Conservation (phyloP, 2,797 vertebrate genomes). For the Nyctibius grandis region DNA sequence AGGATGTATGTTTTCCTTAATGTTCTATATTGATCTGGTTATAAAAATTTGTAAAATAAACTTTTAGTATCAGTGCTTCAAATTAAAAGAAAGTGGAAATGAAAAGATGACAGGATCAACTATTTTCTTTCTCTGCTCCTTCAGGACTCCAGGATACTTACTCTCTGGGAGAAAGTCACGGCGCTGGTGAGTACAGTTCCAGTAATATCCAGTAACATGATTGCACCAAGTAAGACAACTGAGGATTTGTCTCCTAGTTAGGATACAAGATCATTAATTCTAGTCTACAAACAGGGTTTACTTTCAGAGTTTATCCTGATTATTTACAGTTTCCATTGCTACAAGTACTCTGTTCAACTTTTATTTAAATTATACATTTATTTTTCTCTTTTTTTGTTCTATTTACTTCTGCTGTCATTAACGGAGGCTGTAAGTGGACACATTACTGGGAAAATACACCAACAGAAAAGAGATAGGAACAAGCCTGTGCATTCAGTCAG, state of each 20-base stretch:
- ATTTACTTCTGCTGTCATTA: not conserved
- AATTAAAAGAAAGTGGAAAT: not conserved
- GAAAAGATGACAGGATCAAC: not conserved
- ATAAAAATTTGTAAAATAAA: not conserved
- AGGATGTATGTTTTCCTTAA: not conserved
- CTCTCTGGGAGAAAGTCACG: not conserved
- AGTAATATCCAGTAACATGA: not conserved
- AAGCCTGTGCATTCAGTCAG: not conserved
- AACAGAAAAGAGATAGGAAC: not conserved
- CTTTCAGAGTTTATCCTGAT: not conserved
- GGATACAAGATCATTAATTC: not conserved
- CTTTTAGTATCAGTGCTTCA: not conserved
- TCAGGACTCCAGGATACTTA: not conserved
- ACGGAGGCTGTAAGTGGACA: not conserved
- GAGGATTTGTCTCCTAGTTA: not conserved
- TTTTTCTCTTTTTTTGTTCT: not conserved
- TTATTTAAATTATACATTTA: not conserved
- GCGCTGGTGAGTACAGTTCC: not conserved
- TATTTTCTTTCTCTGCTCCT: not conserved
- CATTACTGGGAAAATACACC: not conserved
- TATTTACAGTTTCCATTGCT: not conserved
- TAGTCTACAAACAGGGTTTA: not conserved
- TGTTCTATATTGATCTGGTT: not conserved
- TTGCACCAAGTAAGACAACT: not conserved
- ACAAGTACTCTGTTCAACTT: not conserved